Percentiles rank a stretch among this genome's conserved stretches.
Evolutionary conservation across 1,140 invertebrate species (phyloP).

Genomic region (Pseudoatta argentina): DNA sequence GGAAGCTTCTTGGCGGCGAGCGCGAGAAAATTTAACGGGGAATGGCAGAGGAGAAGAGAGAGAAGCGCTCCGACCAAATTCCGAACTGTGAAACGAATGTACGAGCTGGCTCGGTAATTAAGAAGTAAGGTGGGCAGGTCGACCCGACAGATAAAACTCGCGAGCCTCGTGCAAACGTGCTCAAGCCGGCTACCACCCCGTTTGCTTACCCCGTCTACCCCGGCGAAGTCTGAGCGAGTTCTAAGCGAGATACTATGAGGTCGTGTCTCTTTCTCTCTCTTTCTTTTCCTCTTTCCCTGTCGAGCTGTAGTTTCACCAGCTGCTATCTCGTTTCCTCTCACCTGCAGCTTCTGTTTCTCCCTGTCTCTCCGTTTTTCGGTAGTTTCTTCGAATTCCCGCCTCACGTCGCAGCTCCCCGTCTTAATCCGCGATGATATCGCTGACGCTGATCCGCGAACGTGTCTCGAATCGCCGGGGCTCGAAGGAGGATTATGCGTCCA

Average conservation of each 20-base stretch:
- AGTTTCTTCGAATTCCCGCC: slow-evolving; percentile 20
- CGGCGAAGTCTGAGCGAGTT: slow-evolving; percentile 10
- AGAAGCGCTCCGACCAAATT: slow-evolving; percentile 59
- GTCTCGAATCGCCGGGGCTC: slow-evolving; percentile 67
- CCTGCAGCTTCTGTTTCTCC: slow-evolving; percentile 30
- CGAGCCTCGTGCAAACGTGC: slow-evolving; percentile 59
- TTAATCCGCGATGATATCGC: slow-evolving; percentile 66
- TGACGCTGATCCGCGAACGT: slow-evolving; percentile 68
- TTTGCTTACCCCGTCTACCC: background rate
- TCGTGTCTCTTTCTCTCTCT: slow-evolving; percentile 11
- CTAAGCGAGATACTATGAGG: slow-evolving; percentile 56
- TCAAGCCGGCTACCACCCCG: slow-evolving; percentile 20
- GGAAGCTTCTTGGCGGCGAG: slow-evolving; percentile 7
- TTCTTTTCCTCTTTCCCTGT: background rate
- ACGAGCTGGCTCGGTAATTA: slow-evolving; percentile 69
- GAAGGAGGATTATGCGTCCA: slow-evolving; percentile 63
- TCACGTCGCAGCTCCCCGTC: slow-evolving; percentile 21
- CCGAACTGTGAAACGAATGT: slow-evolving; percentile 69
- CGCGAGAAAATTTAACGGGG: slow-evolving; percentile 22
- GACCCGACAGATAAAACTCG: slow-evolving; percentile 66
- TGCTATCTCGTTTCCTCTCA: slow-evolving; percentile 26
- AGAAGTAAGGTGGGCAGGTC: slow-evolving; percentile 69
- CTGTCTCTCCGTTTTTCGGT: slow-evolving; percentile 23
- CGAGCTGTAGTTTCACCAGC: background rate
- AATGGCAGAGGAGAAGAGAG: slow-evolving; percentile 1